Base-by-base conservation (phyloP, 1,140 invertebrate genomes). In the Ostrea denselamellosa region DNA sequence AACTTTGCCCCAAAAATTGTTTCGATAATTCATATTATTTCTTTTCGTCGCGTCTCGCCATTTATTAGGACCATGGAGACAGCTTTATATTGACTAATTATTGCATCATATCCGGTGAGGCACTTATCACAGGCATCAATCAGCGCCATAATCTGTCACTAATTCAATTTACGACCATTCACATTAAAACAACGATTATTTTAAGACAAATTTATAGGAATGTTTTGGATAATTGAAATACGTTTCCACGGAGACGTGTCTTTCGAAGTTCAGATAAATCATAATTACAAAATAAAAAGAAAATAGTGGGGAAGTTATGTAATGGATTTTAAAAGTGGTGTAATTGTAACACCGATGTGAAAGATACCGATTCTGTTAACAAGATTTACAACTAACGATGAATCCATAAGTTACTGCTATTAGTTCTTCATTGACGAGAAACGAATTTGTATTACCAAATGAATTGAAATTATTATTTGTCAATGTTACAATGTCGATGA, bases 201-300 rank as follows among this genome's bases (percentile, higher is more conserved):
- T 77, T 77, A 77, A 22, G 68, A 77, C 68, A 77, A 62, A 62
- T 28, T 77, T 77, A 77, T 77, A 28, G 22, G 68, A 77, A 28
- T 14, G 22, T 77, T 77, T 28, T 25, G 14, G 68, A 77, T 25
- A 28, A 77, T 34, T 28, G 14, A 22, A 77, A 14, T n/a, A 62
- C 28, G 68, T 77, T 34, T 34, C 68, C 28, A 34, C 22, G 9
- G 68, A 25, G 68, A 77, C 68, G 3, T 9, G 25, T 77, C 14
- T 17, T 62, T 17, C 5, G n/a, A 62, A 62, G 14, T 62, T 19
- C 56, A 62, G 56, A 62, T n/a, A 62, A n/a, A 19, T 62, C 17
- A 62, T n/a, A 19, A 62, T 62, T 62, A 17, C 0, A n/a, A 7
- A 62, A 62, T 62, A n/a, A 44, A 44, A 44, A 44, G n/a, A 44